These are phyloP conservation scores for Eublepharis macularius DNA, from an alignment of 2,113 vertebrate genomes.

Conservation along the genomic window DNA sequence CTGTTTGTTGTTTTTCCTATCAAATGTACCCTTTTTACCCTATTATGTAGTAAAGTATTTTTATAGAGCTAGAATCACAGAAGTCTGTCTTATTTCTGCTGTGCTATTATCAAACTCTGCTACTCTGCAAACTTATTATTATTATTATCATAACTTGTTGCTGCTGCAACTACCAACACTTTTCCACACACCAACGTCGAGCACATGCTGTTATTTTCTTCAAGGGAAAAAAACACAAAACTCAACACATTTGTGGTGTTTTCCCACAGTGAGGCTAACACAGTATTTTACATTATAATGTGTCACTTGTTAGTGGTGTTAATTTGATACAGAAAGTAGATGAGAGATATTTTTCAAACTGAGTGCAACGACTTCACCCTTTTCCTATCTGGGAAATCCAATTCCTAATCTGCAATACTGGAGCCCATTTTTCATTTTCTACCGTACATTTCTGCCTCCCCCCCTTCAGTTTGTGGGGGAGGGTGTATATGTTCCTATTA, in stretches of 20 bases:
- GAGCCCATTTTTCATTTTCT: neutral
- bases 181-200: neutral
- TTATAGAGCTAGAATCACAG: no score
- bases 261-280: neutral
- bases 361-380: neutral
- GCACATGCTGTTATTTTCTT: neutral
- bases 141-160: no score
- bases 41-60: no score
- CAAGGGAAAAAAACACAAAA: neutral
- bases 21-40: no score
- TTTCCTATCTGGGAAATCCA: neutral
- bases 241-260: neutral
- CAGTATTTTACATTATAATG: neutral
- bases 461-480: no score
- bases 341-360: neutral
- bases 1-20: no score
- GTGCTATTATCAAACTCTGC: no score
- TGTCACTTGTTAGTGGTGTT: neutral
- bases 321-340: neutral
- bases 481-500: neutral
- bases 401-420: neutral
- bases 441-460: neutral
- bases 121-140: no score
- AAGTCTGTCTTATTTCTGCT: no score
- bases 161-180: no score